phyloP scores from a whole-genome alignment of 2,888 invertebrate genomes.

The Hymenopus coronatus region DNA sequence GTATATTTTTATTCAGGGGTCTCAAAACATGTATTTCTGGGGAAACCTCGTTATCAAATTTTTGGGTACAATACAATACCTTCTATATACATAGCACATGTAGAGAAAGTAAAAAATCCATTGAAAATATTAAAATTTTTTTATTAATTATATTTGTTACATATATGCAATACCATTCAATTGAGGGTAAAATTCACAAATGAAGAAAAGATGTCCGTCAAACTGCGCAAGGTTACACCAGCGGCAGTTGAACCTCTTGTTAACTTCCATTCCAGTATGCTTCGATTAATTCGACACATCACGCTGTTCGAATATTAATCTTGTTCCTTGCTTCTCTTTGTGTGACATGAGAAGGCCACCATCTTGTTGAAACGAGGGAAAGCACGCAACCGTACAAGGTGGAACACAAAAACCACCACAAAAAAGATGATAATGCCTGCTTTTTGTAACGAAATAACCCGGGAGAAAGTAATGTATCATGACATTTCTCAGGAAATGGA shows the following conservation, averaged over 20 bases:
- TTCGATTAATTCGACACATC: not conserved
- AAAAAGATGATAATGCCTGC: not conserved
- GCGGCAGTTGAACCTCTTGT: not conserved
- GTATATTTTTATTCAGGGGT: too few relatives aligned
- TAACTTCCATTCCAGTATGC: not conserved
- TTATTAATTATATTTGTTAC: too few relatives aligned
- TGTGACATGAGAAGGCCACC: not conserved
- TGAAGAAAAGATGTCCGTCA: too few relatives aligned
- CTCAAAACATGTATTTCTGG: too few relatives aligned
- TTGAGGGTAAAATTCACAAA: too few relatives aligned
- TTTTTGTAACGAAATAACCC: not conserved
- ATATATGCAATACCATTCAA: too few relatives aligned
- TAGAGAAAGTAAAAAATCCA: too few relatives aligned
- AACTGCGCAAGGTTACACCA: too few relatives aligned
- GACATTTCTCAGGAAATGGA: not conserved
- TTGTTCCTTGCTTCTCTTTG: not conserved
- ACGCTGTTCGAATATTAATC: not conserved
- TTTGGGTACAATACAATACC: too few relatives aligned
- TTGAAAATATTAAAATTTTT: too few relatives aligned
- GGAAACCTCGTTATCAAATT: too few relatives aligned
- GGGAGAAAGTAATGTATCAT: not conserved
- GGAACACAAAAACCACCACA: not conserved
- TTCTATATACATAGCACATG: too few relatives aligned
- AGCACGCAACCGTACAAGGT: not conserved
- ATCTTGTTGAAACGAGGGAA: not conserved